These are phyloP conservation scores for Tenthredo livida DNA, from an alignment of 2,888 invertebrate genomes.

Conservation along the genomic window DNA sequence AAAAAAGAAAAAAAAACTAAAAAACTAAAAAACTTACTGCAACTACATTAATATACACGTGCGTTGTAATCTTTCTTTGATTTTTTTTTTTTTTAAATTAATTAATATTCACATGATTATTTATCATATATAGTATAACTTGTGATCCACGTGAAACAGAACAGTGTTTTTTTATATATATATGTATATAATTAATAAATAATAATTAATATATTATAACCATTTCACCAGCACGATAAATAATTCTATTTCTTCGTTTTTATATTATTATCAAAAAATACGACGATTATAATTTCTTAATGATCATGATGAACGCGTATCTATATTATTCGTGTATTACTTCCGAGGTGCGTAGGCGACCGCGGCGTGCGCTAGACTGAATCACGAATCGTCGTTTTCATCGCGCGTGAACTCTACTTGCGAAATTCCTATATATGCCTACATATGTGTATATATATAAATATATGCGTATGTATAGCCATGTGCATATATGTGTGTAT, in stretches of 20 bases:
- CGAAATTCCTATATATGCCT: not conserved
- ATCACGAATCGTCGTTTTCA: not conserved
- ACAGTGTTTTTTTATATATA: no score
- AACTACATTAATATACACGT: no score
- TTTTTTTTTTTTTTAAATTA: no score
- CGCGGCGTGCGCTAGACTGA: constrained; percentile 26
- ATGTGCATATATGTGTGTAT: not conserved
- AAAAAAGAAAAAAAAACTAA: no score
- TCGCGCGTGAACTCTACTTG: constrained; percentile 3
- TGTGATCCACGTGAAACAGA: no score
- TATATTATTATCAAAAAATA: not conserved
- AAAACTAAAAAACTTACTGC: no score
- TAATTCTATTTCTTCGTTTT: not conserved
- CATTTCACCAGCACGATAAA: no score
- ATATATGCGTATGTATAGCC: not conserved
- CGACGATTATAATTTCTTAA: not conserved
- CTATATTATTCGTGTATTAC: not conserved
- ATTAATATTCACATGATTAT: no score
- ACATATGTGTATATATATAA: not conserved
- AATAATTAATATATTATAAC: no score
- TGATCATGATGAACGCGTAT: not conserved
- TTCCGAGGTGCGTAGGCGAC: constrained; percentile 28
- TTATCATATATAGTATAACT: no score
- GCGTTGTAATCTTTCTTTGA: not conserved
- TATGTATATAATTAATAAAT: no score